Evolutionary conservation across 2,888 invertebrate species (phyloP).

Genomic region (Drosophila seclusa): DNA sequence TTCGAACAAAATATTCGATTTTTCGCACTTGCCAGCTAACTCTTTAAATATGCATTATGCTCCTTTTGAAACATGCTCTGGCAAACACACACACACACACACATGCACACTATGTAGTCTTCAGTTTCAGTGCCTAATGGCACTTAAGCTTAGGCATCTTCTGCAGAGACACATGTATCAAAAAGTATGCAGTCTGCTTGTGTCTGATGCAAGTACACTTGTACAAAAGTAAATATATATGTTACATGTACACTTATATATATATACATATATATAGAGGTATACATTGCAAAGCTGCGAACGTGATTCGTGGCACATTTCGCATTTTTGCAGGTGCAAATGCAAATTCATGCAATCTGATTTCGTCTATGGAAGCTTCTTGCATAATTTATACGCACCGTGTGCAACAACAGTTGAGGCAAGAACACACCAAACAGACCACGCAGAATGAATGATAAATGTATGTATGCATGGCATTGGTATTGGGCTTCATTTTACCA

Average conservation of each 20-base stretch:
- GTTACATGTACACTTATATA: background rate
- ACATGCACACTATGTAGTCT: conserved; percentile 18
- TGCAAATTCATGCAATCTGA: conserved; percentile 72
- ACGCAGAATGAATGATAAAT: conserved; percentile 32
- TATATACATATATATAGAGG: background rate
- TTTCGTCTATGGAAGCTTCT: conserved; percentile 61
- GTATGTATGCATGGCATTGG: conserved; percentile 12
- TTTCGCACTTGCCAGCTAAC: conserved; percentile 77
- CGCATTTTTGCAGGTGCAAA: conserved; percentile 72
- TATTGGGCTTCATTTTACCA: conserved; percentile 1
- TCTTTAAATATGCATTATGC: conserved; percentile 80
- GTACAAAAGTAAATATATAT: background rate
- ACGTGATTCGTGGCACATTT: conserved; percentile 71
- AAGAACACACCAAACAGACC: conserved; percentile 5
- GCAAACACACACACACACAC: conserved; percentile 24
- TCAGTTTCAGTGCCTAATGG: conserved; percentile 69
- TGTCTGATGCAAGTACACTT: conserved; percentile 21
- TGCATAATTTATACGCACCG: conserved; percentile 69
- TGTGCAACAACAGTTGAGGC: conserved; percentile 49
- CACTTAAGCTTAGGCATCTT: conserved; percentile 76
- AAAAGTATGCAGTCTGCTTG: conserved; percentile 19
- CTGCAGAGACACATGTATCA: conserved; percentile 15
- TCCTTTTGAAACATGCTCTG: conserved; percentile 62
- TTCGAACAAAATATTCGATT: conserved; percentile 73
- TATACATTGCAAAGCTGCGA: conserved; percentile 33